Conservation (phyloP, 2,113 vertebrate genomes). For the Poicephalus meyeri region DNA sequence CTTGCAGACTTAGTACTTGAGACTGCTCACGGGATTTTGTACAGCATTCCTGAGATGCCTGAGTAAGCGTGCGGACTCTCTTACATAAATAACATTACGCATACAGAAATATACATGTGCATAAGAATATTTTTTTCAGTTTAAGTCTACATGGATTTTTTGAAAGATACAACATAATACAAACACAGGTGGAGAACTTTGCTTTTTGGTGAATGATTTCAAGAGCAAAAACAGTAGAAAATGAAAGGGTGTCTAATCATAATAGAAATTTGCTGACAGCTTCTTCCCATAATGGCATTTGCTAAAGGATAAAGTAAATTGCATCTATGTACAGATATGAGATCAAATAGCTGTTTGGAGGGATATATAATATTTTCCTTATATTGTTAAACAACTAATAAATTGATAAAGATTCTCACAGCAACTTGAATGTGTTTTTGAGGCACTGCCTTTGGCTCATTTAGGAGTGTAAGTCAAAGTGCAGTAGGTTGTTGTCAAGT, state of each 20-base stretch:
- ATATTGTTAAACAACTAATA: background rate
- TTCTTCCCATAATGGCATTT: background rate
- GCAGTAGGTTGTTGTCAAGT: background rate
- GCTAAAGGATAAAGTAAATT: background rate
- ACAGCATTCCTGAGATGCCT: conserved; percentile 57
- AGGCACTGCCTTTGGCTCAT: background rate
- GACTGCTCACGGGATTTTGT: conserved; percentile 12
- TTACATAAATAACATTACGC: conserved; percentile 5
- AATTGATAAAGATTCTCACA: background rate
- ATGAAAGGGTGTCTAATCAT: background rate
- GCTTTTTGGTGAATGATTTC: conserved; percentile 67
- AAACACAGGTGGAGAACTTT: conserved; percentile 52
- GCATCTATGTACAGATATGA: background rate
- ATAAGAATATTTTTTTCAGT: background rate
- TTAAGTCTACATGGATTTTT: conserved; percentile 7
- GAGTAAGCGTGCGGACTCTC: background rate
- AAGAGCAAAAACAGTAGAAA: conserved; percentile 3
- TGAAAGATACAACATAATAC: background rate
- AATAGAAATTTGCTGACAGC: background rate
- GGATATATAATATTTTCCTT: background rate
- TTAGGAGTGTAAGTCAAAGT: background rate
- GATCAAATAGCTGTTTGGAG: background rate
- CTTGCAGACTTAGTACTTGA: conserved; percentile 5
- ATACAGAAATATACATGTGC: background rate
- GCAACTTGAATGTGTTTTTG: background rate